These are phyloP conservation scores for Artibeus jamaicensis DNA, from an alignment of 2,797 vertebrate species.

Conservation along the genomic window DNA sequence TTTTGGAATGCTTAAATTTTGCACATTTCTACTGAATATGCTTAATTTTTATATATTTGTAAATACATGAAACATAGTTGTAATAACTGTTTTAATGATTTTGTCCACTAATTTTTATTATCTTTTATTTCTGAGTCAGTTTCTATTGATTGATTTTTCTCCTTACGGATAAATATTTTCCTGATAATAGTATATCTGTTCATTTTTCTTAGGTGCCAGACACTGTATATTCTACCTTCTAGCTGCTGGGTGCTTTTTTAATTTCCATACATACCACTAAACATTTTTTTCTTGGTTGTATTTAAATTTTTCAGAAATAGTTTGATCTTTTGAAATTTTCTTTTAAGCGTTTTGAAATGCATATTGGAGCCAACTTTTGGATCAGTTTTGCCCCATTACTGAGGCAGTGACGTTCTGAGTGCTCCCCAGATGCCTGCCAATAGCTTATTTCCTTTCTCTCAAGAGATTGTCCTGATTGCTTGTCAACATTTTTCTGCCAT, in stretches of 20 bases:
- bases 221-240: not conserved
- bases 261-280: not conserved
- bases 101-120: not conserved
- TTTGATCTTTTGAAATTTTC: not conserved
- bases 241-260: not conserved
- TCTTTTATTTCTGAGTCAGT: not conserved
- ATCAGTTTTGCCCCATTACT: not conserved
- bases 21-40: not conserved
- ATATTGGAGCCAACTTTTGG: not conserved
- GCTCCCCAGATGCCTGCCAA: not conserved
- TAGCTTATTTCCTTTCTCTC: not conserved
- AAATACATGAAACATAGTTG: not conserved
- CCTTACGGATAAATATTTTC: not conserved
- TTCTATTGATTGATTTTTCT: not conserved
- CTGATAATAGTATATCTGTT: not conserved
- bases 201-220: not conserved
- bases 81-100: not conserved
- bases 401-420: not conserved
- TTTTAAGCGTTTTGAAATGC: not conserved
- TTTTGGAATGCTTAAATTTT: not conserved
- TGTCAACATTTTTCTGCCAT: not conserved
- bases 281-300: not conserved
- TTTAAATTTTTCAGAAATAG: not conserved
- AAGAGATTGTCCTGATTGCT: not conserved
- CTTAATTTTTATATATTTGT: not conserved